phyloP scores from a whole-genome alignment of 2,797 vertebrate species.

The Argentina silus region DNA sequence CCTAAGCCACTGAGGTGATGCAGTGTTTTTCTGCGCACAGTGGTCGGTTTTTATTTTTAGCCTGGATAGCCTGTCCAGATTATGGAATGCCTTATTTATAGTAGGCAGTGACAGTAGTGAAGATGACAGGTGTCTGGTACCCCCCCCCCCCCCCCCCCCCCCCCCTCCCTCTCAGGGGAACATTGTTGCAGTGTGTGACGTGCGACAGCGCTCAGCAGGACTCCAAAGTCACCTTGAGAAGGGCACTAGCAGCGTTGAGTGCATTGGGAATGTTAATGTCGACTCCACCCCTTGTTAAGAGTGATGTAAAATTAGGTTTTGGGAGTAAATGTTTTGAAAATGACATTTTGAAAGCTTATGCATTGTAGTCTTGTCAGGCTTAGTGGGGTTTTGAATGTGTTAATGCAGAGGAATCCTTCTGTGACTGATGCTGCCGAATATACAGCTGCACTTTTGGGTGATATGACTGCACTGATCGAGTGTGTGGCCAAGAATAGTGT shows the following conservation, averaged over 20 bases:
- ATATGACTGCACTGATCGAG: not conserved
- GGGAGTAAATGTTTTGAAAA: slow-evolving; percentile 9
- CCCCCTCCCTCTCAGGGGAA: slow-evolving; percentile 40
- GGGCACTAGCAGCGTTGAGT: slow-evolving; percentile 42
- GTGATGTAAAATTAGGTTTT: not conserved
- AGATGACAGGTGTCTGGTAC: slow-evolving; percentile 77
- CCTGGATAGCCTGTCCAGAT: slow-evolving; percentile 58
- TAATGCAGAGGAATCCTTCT: not conserved
- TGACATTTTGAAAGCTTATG: slow-evolving; percentile 15
- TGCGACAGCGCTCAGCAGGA: slow-evolving; percentile 47
- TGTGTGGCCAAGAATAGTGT: not conserved
- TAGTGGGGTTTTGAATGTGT: not conserved
- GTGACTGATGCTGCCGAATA: not conserved
- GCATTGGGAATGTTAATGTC: not conserved
- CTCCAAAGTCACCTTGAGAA: slow-evolving; percentile 72
- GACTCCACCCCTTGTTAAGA: not conserved
- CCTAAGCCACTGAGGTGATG: slow-evolving; percentile 53
- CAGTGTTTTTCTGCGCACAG: slow-evolving; percentile 58
- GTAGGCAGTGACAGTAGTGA: slow-evolving; percentile 69
- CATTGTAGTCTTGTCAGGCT: not conserved
- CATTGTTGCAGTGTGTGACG: slow-evolving; percentile 55
- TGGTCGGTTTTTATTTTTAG: slow-evolving; percentile 71
- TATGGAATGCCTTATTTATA: slow-evolving; percentile 79
- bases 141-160: slow-evolving; percentile 29
- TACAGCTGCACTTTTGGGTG: not conserved